These are phyloP conservation scores for Ascidia mentula DNA, from an alignment of 23 tunicate species.

Conservation along the genomic window DNA sequence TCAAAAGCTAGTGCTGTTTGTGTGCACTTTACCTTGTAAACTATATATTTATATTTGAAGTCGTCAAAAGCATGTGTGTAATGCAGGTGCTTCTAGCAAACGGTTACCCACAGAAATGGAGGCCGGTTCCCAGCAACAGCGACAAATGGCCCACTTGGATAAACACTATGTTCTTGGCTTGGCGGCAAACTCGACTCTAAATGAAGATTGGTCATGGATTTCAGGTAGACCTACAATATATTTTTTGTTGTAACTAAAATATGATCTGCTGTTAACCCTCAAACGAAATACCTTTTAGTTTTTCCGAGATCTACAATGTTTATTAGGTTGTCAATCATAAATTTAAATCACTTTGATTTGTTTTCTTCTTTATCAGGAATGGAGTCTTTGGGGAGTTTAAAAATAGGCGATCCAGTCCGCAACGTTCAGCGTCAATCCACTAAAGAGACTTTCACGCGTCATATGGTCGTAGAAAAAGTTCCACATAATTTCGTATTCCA, in stretches of 20 bases:
- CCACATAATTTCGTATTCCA: slow-evolving; percentile 80
- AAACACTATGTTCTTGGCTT: slow-evolving; percentile 52
- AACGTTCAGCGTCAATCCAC: slow-evolving; percentile 40
- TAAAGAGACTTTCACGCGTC: slow-evolving; percentile 53
- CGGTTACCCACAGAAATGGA: background rate
- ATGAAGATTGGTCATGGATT: slow-evolving; percentile 87
- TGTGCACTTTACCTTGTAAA: no score
- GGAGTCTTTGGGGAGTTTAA: slow-evolving; percentile 81
- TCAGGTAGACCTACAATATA: slow-evolving; percentile 27
- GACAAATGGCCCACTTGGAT: slow-evolving; percentile 74
- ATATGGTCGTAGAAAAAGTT: slow-evolving; percentile 69
- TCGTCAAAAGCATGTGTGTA: no score
- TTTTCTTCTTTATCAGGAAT: no score
- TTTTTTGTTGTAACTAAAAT: no score
- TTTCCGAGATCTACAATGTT: no score
- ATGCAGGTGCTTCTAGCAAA: background rate
- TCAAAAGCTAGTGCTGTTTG: no score
- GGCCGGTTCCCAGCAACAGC: background rate
- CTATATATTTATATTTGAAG: no score
- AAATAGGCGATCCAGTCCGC: slow-evolving; percentile 46
- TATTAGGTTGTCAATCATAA: no score
- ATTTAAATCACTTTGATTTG: no score
- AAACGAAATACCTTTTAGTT: no score
- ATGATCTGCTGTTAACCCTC: no score
- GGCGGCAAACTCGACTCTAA: slow-evolving; percentile 42